Conservation (phyloP, 2,113 vertebrate genomes). For the Marmota monax region DNA sequence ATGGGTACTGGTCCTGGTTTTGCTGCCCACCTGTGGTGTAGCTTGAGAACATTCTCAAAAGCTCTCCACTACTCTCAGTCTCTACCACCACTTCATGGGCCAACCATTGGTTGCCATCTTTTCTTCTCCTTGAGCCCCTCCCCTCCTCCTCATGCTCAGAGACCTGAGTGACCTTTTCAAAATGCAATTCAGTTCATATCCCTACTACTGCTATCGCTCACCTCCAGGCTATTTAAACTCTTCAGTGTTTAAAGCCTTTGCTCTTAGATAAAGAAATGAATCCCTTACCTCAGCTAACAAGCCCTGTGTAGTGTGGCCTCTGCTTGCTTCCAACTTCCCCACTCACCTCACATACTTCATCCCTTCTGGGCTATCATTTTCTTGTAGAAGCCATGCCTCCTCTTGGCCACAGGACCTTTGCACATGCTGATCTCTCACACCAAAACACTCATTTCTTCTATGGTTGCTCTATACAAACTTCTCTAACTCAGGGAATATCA, state of each 20-base stretch:
- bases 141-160: conserved; percentile 14
- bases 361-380: background rate
- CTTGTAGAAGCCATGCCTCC: background rate
- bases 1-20: background rate
- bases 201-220: background rate
- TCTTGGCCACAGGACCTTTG: conserved; percentile 47
- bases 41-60: conserved; percentile 3
- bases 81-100: background rate
- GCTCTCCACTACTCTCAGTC: background rate
- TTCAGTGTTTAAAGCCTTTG: conserved; percentile 51
- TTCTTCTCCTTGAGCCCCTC: background rate
- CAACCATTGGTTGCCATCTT: background rate
- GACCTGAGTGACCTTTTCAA: conserved; percentile 69
- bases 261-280: conserved; percentile 55
- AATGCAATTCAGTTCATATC: conserved; percentile 63
- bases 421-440: background rate
- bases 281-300: conserved; percentile 21
- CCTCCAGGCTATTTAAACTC: conserved; percentile 40
- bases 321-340: background rate
- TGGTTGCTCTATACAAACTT: background rate
- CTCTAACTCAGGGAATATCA: conserved; percentile 18
- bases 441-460: background rate
- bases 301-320: background rate
- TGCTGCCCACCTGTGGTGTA: background rate
- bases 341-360: background rate